Evolutionary conservation across 2,888 invertebrate genomes (phyloP).

Genomic region (Pseudococcus jackbeardsleyi): DNA sequence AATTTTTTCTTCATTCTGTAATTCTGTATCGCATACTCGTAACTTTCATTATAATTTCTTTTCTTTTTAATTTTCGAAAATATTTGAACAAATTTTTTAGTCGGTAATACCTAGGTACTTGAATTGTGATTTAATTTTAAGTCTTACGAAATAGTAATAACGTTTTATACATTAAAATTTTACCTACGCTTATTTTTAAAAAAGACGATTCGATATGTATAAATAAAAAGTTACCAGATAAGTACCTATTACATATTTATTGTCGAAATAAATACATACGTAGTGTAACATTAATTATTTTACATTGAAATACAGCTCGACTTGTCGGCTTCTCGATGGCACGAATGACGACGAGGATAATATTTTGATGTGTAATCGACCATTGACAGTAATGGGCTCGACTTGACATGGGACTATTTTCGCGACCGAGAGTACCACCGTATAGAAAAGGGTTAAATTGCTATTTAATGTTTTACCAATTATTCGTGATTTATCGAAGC

Average conservation of each 20-base stretch:
- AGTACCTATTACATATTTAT: slow-evolving; percentile 27
- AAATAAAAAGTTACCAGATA: slow-evolving; percentile 44
- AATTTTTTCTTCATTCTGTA: neutral
- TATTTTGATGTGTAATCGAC: neutral
- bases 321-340: neutral
- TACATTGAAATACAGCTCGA: neutral
- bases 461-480: neutral
- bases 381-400: neutral
- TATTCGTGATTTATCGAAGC: neutral
- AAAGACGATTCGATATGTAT: neutral
- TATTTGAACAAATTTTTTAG: neutral
- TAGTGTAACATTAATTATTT: slow-evolving; percentile 12
- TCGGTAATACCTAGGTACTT: neutral
- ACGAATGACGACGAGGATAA: neutral
- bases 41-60: neutral
- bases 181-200: slow-evolving; percentile 18
- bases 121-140: slow-evolving; percentile 40
- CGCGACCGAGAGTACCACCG: neutral
- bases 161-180: neutral
- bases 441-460: neutral
- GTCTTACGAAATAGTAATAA: neutral
- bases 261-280: slow-evolving; percentile 24
- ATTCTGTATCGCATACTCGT: neutral
- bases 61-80: too few species aligned
- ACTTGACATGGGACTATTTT: neutral